Base-by-base conservation (phyloP, 2,797 vertebrate species). In the Danionella dracula region DNA sequence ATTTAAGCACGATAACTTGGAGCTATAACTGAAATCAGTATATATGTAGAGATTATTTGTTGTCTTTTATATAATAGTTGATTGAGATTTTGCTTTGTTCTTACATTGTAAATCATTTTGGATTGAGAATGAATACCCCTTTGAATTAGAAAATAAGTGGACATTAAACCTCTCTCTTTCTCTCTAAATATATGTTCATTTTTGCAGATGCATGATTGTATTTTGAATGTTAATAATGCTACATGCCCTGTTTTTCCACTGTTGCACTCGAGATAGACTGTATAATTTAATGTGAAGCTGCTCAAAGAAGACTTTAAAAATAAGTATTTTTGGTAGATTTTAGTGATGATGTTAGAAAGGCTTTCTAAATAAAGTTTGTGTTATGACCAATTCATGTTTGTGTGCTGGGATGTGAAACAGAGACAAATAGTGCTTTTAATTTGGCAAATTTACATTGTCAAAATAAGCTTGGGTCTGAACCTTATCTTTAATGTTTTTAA, bases 21-120 rank as follows among this genome's bases (percentile, higher is more conserved):
- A 88, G 73, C n/a, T n/a, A n/a, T n/a, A 69, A n/a, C 21, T 72
- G 10, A 2, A 48, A 58, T 63, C 85, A 81, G 84, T 88, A 80
- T 4, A 61, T 15, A 78, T 86, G 87, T 84, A 75, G 10, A 41
- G 58, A 75, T 82, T 83, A 84, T 83, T 78, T 78, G 84, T 84
- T 90, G 87, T 74, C 76, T 76, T 92, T 94, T 95, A 54, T 95
- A 90, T 95, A 93, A 90, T 82, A 84, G 89, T 93, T 92, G 92
- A 88, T 89, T 80, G 83, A 93, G 85, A 90, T 93, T 96, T 96
- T 95, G 90, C 90, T 89, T 92, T 80, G 91, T 93, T 91, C 87
- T 90, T 96, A 92, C 79, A 88, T 83, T 90, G 83, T 92, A 88
- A 92, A 93, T 88, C 89, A 87, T 94, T 95, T 94, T 92, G 90